Percentiles rank a stretch among this genome's conserved stretches.
phyloP scores from a whole-genome alignment of 1,140 invertebrate genomes.

The Pectinophora gossypiella region DNA sequence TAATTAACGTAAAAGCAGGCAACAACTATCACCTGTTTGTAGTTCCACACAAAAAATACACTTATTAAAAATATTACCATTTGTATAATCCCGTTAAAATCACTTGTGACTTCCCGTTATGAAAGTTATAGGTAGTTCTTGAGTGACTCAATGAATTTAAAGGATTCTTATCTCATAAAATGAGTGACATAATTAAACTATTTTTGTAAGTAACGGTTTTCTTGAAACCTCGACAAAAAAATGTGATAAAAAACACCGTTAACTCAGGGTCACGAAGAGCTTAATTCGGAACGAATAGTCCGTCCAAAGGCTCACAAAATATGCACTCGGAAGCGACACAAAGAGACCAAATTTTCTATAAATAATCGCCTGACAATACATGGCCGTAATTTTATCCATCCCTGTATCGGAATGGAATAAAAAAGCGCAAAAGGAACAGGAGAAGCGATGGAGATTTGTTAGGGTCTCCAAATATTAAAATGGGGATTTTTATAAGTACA shows the following conservation, averaged over 20 bases:
- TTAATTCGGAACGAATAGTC: constrained; percentile 38
- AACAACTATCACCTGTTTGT: no score
- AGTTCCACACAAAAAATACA: no score
- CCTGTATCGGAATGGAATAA: constrained; percentile 62
- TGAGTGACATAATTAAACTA: no score
- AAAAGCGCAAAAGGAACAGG: constrained; percentile 40
- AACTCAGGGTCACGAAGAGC: constrained; percentile 29
- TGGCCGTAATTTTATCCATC: constrained; percentile 65
- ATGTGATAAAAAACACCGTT: constrained; percentile 27
- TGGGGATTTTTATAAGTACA: no score
- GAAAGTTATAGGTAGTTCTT: no score
- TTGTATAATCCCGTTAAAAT: no score
- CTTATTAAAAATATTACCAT: no score
- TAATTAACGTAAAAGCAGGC: no score
- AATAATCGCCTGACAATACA: constrained; percentile 67
- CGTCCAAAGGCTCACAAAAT: constrained; percentile 16
- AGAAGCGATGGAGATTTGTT: constrained; percentile 37
- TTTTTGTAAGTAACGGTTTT: constrained; percentile 36
- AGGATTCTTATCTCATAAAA: no score
- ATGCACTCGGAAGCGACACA: constrained; percentile 52
- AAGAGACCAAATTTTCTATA: constrained; percentile 69
- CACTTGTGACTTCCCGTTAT: no score
- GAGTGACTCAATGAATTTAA: no score
- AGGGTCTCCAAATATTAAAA: no score
- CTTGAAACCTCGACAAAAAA: constrained; percentile 23